A percentile compares a stretch with the other conserved stretches of the same genome.
phyloP scores from a whole-genome alignment of 2,797 vertebrate species.

The Numenius phaeopus region DNA sequence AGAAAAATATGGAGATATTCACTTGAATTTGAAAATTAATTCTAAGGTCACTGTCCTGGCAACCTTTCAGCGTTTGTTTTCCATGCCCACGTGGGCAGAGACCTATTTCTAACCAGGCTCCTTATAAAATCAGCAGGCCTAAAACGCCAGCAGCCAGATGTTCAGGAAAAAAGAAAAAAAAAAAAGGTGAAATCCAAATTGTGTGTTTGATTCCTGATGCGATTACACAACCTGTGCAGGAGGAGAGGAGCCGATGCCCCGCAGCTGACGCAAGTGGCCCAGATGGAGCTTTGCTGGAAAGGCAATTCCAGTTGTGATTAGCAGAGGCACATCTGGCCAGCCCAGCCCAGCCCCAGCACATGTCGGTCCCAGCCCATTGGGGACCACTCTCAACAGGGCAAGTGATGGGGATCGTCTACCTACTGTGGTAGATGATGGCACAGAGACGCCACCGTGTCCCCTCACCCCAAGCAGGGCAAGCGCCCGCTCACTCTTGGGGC shows the following conservation, averaged over 20 bases:
- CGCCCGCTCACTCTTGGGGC: background rate
- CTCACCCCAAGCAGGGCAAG: background rate
- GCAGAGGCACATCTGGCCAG: conserved; percentile 52
- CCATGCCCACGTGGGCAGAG: background rate
- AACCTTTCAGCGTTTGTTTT: conserved; percentile 13
- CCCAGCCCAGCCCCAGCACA: background rate
- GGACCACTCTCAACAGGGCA: background rate
- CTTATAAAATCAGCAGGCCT: background rate
- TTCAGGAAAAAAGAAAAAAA: background rate
- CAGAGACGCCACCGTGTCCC: too few relatives aligned
- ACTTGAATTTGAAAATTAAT: background rate
- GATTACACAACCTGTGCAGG: conserved; percentile 46
- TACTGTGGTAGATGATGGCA: rapidly evolving
- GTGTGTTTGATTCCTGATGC: background rate
- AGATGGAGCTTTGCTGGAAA: conserved; percentile 2
- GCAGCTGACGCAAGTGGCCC: background rate
- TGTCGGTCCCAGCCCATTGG: background rate
- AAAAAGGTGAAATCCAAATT: conserved; percentile 34
- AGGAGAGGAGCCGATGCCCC: background rate
- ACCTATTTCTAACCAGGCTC: background rate
- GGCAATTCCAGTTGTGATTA: conserved; percentile 48
- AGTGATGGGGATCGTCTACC: background rate
- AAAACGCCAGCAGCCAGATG: conserved; percentile 3
- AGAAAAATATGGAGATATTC: background rate
- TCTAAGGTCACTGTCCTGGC: conserved; percentile 16